Base-by-base conservation (phyloP, 2,113 vertebrate genomes). In the Sclerurus mexicanus region DNA sequence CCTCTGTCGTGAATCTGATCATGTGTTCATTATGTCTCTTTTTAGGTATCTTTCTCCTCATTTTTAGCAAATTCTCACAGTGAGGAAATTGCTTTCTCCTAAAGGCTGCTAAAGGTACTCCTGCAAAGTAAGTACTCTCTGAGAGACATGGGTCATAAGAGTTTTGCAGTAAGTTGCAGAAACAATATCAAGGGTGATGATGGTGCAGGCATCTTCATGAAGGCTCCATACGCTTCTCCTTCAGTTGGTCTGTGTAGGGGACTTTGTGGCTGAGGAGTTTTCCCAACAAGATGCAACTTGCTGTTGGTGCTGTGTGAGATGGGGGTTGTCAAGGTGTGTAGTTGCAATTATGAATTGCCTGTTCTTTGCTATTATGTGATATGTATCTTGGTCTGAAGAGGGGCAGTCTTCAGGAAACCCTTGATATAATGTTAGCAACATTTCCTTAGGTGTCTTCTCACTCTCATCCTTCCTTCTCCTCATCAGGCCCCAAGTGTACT, bases 141-240 rank as follows among this genome's bases (percentile, higher is more conserved):
- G 62, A 39, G 83, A 81, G 3, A 14, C 7, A 3, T 1, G 2
- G 6, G 9, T 63, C 28, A 3, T 40, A 37, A 20, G 30, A 68
- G 47, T 6, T 68, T 86, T 33, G 63, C 17, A 24, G 28, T 62
- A 46, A 58, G 49, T 64, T 58, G 39, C 37, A 37, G 44, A 39
- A 85, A 59, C 14, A 27, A 4, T 2, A 4, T 88, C 17, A 28
- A 37, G 53, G 58, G 50, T 37, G 80, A 5, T 31, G 10, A 14
- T 0, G 2, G 17, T 33, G 25, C 2, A 2, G 67, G 9, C 5
- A 23, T 79, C 60, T 37, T 74, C 42, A 49, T 0, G 0, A 42
- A 74, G 20, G 39, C 18, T 86, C 13, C 0, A 0, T n/a, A 6
- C 0, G 0, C 27, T 75, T 78, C 12, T 89, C 30, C 35, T 69